Conservation (phyloP, 2,113 vertebrate genomes). For the Pseudolaguvia tuberculata region DNA sequence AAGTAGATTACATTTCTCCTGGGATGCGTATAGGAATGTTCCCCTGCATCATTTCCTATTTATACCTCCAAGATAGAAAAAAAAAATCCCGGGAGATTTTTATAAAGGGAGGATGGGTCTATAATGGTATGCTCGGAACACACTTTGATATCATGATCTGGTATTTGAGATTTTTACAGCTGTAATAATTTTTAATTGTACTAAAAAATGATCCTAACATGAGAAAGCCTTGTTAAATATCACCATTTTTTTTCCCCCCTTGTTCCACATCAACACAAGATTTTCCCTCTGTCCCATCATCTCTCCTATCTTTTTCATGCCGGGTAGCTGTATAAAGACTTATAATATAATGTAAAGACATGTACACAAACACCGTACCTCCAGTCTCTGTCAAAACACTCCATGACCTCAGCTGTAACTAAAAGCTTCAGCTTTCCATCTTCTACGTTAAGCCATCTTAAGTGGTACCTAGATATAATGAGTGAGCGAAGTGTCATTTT, state of each 20-base stretch:
- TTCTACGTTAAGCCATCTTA: constrained; percentile 7
- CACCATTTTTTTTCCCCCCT: background rate
- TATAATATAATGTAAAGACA: background rate
- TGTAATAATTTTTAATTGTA: no score
- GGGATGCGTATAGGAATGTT: constrained; percentile 29
- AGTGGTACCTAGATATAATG: constrained; percentile 21
- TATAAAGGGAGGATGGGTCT: constrained; percentile 1
- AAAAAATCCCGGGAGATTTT: background rate
- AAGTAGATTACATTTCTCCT: background rate
- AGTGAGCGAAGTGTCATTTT: constrained; percentile 15
- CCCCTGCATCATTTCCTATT: background rate
- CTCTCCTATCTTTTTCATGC: background rate
- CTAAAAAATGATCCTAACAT: no score
- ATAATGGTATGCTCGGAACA: background rate
- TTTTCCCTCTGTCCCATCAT: background rate
- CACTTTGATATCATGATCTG: background rate
- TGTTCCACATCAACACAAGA: background rate
- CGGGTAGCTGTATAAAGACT: background rate
- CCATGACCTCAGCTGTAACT: constrained; percentile 25
- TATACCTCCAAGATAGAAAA: constrained; percentile 15
- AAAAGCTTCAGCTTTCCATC: background rate
- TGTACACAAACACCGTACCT: background rate
- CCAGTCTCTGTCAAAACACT: background rate
- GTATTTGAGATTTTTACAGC: background rate
- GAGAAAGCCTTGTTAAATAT: background rate